Base-by-base conservation (phyloP, 2,888 invertebrate genomes). In the Pristionchus maxplancki region DNA sequence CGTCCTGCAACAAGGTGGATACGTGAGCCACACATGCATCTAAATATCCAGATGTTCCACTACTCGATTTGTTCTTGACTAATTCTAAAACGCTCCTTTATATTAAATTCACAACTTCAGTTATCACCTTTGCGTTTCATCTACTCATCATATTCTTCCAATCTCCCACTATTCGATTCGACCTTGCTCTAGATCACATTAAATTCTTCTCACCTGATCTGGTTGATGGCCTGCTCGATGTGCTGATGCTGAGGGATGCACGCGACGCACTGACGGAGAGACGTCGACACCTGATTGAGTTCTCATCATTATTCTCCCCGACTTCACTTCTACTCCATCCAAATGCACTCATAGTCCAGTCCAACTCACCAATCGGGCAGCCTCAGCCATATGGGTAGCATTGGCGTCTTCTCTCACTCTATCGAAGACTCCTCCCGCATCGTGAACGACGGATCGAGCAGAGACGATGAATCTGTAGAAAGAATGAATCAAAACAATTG, bases 181-280 rank as follows among this genome's bases (percentile, higher is more conserved):
- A 24, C 24, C 6, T 58, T 34, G 3, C 64, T 34, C 31, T 11
- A 64, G n/a, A 78, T 78, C 48, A 4, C 34, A 34, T 6, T 28
- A 20, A 2, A 6, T 48, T 31, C 28, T 17, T 40, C 34, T 34
- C 40, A 88, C 97, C 96, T 20, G 97, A 87, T 87, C 87, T 58
- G 74, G 37, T 71, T 53, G 87, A 87, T 87, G 92, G 96, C 97
- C 90, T 96, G 96, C 92, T 98, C 98, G n/a, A 99, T 97, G 94
- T 98, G 98, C 88, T 97, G 96, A 95, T 98, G 98, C 0, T 98
- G 98, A 0, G 98, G 98, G 74, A 98, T 96, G 90, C 97, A 97
- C 91, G 97, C 97, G 87, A 98, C 96, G 91, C 97, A 97, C 90
- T 97, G 97, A 58, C 97, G 97, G 0, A 97, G 97, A 20, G 95